Base-by-base conservation (phyloP, 2,888 invertebrate species). In the Drosophila birchii region DNA sequence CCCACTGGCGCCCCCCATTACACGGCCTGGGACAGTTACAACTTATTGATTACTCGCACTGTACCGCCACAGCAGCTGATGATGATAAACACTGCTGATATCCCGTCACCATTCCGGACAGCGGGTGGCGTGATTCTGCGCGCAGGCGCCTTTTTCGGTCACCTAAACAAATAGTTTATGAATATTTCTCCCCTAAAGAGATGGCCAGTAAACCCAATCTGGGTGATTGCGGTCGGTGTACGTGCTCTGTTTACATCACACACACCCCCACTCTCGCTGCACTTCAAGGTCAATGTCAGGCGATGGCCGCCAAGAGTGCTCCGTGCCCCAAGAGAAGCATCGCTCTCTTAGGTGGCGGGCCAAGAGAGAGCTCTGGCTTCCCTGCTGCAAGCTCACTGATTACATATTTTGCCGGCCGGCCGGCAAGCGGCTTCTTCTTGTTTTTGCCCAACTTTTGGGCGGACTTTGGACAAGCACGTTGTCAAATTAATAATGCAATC, bases 271-370 rank as follows among this genome's bases (percentile, higher is more conserved):
- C 29, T 5, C 41, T 1, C 9, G 20, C 75, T 79, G 81, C 81
- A 64, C 44, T 66, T 67, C 82, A 87, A 86, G 85, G 85, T 79
- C 87, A 87, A 71, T 80, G 75, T 74, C 81, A 85, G 78, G 69
- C 74, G 72, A 61, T 66, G 49, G 26, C 23, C 18, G 11, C 43
- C 7, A 8, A 38, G 51, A 49, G 62, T 47, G 29, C 26, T 14
- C 6, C 29, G 3, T 32, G n/a, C 12, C 16, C 12, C 6, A 41
- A 44, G 56, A 43, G 32, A 16, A 58, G 11, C 36, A 12, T 0
- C 11, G 20, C 45, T 39, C 56, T 61, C 56, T 51, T 51, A 23
- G 16, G 34, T 51, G 45, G 32, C 23, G n/a, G n/a, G 29, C 12
- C 2, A 39, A 53, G 18, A 60, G 18, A 60, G 64, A 26, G 34